Base-by-base conservation (phyloP, 2,888 invertebrate species). In the Coelinius sp. region DNA sequence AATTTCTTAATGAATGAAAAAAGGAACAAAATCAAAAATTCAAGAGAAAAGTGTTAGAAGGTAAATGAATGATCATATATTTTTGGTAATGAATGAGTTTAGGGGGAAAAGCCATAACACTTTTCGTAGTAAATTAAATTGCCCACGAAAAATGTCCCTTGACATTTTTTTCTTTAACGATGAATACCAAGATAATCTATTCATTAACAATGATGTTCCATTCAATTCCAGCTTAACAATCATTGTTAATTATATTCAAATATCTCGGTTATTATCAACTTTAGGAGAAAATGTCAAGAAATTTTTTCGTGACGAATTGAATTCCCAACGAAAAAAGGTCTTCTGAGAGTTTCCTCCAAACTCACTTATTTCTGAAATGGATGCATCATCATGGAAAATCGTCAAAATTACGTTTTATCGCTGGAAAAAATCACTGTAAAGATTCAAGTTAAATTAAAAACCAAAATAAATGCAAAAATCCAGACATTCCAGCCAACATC, bases 401-500 rank as follows among this genome's bases (percentile, higher is more conserved):
- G 8, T 31, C 31, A 31, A 31, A 31, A 3, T 49, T 49, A 20
- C 20, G 8, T 49, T 49, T 49, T 49, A 49, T 17, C 10, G 8
- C 7, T 79, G n/a, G 68, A 56, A 66, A 52, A 74, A 72, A 77
- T 77, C 73, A 76, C 76, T 77, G 77, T 73, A 44, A 56, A 71
- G 74, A 68, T 14, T 71, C 25, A 24, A 22, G 25, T 63, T 8
- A 65, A 64, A 38, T 46, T 49, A 59, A 53, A 66, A 52, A 49
- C 24, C 2, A 53, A 49, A 65, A 69, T 67, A 69, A 70, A 68
- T 71, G 20, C 49, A 46, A 63, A 38, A 64, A 52, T 35, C 49
- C 79, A 83, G 81, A 87, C 86, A 87, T 86, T 87, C 87, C 87
- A 87, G 80, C 83, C 83, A 73, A 73, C 68, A 73, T 71, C 64